These are phyloP conservation scores for Oreotragus oreotragus DNA, from an alignment of 2,113 vertebrate species.

Conservation along the genomic window DNA sequence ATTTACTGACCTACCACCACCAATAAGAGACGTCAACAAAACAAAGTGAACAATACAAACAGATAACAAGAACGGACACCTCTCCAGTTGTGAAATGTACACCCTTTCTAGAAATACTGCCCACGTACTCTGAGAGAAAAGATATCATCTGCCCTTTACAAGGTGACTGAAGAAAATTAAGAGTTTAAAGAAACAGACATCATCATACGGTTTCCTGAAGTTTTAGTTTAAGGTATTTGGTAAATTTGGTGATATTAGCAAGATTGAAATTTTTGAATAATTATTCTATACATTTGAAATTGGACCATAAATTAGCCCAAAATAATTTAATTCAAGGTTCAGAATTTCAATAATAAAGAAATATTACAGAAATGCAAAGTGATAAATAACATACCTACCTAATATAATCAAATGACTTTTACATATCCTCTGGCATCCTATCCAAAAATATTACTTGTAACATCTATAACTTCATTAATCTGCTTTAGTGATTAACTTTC, in stretches of 20 bases:
- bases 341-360: slow-evolving; percentile 47
- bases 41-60: background rate
- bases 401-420: background rate
- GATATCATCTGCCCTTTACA: background rate
- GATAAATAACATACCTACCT: background rate
- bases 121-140: background rate
- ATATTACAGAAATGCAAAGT: slow-evolving; percentile 32
- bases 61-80: background rate
- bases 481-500: slow-evolving; percentile 31
- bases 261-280: background rate
- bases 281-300: background rate
- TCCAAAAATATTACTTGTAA: background rate
- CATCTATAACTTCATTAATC: slow-evolving; percentile 3
- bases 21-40: slow-evolving; percentile 21
- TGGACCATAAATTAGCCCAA: background rate
- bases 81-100: background rate
- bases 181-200: slow-evolving; percentile 18
- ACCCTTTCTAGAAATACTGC: background rate
- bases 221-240: background rate
- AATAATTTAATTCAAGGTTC: slow-evolving; percentile 25
- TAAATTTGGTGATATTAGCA: background rate
- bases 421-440: background rate
- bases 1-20: background rate
- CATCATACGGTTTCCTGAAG: background rate
- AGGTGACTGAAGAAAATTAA: background rate